Conservation (phyloP, 2,797 vertebrate genomes). For the Myripristis murdjan region DNA sequence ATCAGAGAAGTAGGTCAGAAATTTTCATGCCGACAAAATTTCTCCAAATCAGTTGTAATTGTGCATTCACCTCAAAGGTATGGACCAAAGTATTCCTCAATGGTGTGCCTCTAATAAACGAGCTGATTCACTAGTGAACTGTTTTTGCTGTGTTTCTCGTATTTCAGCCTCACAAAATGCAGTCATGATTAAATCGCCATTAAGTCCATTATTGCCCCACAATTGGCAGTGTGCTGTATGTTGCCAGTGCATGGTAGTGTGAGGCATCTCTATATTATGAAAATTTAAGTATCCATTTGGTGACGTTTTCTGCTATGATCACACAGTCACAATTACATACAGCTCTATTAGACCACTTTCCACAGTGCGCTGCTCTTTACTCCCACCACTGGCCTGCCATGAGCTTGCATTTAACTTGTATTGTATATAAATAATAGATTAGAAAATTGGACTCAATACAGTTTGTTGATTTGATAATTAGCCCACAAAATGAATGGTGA, state of each 20-base stretch:
- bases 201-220: slow-evolving; percentile 71
- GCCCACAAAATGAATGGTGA: slow-evolving; percentile 46
- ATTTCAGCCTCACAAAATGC: slow-evolving; percentile 72
- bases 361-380: slow-evolving; percentile 14
- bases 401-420: slow-evolving; percentile 8
- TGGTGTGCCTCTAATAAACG: slow-evolving; percentile 69
- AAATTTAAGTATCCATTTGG: slow-evolving; percentile 19
- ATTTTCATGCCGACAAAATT: slow-evolving; percentile 49
- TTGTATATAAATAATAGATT: slow-evolving; percentile 30
- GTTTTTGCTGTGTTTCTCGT: slow-evolving; percentile 75
- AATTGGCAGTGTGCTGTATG: slow-evolving; percentile 50
- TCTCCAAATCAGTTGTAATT: slow-evolving; percentile 27
- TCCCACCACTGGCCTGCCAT: not conserved
- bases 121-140: slow-evolving; percentile 66
- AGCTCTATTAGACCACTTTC: too few species aligned
- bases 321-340: too few species aligned
- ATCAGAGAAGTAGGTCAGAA: slow-evolving; percentile 70
- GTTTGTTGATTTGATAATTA: slow-evolving; percentile 52
- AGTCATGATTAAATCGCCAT: slow-evolving; percentile 74
- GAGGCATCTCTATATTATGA: slow-evolving; percentile 14
- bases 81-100: slow-evolving; percentile 58
- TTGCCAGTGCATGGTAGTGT: slow-evolving; percentile 13
- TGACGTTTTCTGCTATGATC: slow-evolving; percentile 12
- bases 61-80: slow-evolving; percentile 23
- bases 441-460: slow-evolving; percentile 17